These are phyloP conservation scores for Oxyscelio sp. DNA, from an alignment of 2,888 invertebrate genomes.

Conservation along the genomic window DNA sequence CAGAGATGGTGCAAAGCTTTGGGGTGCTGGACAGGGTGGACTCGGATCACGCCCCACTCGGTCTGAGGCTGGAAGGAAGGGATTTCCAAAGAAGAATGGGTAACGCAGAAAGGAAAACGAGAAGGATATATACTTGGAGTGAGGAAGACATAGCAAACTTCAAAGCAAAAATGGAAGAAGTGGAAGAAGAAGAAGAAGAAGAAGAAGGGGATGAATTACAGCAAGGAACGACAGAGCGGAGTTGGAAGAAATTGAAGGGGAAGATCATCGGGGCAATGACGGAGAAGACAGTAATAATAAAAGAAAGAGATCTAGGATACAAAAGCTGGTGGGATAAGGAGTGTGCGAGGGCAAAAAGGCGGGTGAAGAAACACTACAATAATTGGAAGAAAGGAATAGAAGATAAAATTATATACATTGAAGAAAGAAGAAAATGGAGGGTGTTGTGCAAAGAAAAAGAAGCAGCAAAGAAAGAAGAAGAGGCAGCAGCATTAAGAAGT, in stretches of 20 bases:
- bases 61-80: constrained; percentile 35
- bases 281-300: constrained; percentile 29
- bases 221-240: too few relatives aligned
- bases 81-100: constrained; percentile 16
- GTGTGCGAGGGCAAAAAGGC: constrained; percentile 23
- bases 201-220: too few relatives aligned
- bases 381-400: constrained; percentile 25
- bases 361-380: neutral
- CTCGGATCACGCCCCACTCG: too few relatives aligned
- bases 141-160: constrained; percentile 32
- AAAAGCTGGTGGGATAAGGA: constrained; percentile 53
- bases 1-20: constrained; percentile 30
- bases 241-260: constrained; percentile 33
- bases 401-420: constrained; percentile 1
- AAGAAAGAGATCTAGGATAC: constrained; percentile 13
- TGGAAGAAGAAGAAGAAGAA: too few relatives aligned
- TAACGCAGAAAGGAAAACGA: constrained; percentile 7
- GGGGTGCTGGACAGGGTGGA: constrained; percentile 42
- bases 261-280: constrained; percentile 6
- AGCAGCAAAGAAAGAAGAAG: constrained; percentile 24
- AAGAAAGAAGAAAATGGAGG: constrained; percentile 33
- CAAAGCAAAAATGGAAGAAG: neutral
- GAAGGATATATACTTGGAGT: neutral
- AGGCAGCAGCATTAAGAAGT: constrained; percentile 29
- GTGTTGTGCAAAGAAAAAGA: constrained; percentile 32